Base-by-base conservation (phyloP, 2,888 invertebrate genomes). In the Zygaena filipendulae region DNA sequence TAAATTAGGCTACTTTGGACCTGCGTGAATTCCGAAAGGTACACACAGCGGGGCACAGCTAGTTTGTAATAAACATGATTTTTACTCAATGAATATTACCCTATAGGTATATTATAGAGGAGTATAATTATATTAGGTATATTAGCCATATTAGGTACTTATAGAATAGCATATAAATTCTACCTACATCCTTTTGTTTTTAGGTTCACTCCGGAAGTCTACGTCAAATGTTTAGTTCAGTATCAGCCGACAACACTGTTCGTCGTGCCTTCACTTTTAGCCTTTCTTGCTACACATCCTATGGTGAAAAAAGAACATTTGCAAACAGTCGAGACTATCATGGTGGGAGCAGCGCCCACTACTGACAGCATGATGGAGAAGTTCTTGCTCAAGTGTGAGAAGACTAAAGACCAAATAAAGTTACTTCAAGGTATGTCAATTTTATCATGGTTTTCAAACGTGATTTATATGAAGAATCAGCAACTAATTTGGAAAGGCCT, bases 331-430 rank as follows among this genome's bases (percentile, higher is more conserved):
- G 81, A 83, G 30, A 75, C 80, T 3, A 81, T 91, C 13, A 82
- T 88, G 47, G 85, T 85, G 6, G 91, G 90, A 0, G 92, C 91
- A 0, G 91, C 91, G 0, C 89, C 91, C 0, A 82, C 87, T 7
- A 84, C 86, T 0, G 83, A 85, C 40, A 84, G 83, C 33, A 71
- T 86, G 46, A 48, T 85, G 22, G 82, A 84, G 43, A 86, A 85
- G 49, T 87, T 88, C 53, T 60, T 81, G 27, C 60, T 84, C 12
- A 87, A 86, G 47, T 66, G 82, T 32, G 82, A 74, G 29, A 75
- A 72, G 52, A 72, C 68, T 27, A 75, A 63, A 54, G 82, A 81
- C 23, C 59, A 82, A 39, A 64, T 75, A 33, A 67, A 52, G 26
- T 42, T 81, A 30, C 54, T 80, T 30, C 80, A 80, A 68, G 81